Evolutionary conservation across 2,797 vertebrate species (phyloP), one percentile per base, ranked within the genome.

Genomic region (Cephalopachus bancanus): DNA sequence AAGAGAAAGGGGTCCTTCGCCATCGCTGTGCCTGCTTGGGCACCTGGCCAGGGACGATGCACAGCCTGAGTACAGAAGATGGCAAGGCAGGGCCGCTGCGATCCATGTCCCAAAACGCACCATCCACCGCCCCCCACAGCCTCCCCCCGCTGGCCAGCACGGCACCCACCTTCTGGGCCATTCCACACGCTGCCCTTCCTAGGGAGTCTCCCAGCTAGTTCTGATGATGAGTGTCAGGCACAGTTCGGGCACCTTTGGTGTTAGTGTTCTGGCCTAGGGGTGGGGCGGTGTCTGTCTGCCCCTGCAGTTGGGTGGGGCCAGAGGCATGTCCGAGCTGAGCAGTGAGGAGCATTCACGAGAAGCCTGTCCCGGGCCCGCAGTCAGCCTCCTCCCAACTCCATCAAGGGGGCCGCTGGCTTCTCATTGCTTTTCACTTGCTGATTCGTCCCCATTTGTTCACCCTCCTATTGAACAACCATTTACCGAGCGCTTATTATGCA

Each of bases 381-480:
- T 16, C 57, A 8, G 30, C n/a, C 76, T 19, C 64, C 10, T 55
- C 20, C 37, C 20, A 7, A 3, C 11, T 8, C 53, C 71, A 7
- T 0, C 3, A 0, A 10, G 7, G 22, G 33, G 30, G 7, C 53
- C 14, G 0, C 2, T 12, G 0, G 1, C 14, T 1, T 1, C 57
- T 17, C 75, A 4, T 16, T 0, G 0, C 30, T 69, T 44, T 53
- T 37, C 28, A 9, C 44, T 51, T 24, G 10, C 7, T 60, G 44
- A 33, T 44, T 51, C 51, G 0, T 4, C 30, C 69, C 51, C 3
- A 20, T 64, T 4, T 33, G 22, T 26, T 60, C 67, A 37, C 9
- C 16, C 28, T 15, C 64, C 62, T 10, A 15, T 20, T 57, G 55
- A 12, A 44, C 5, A 14, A 4, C 4, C 33, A 17, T 76, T 51